Evolutionary conservation across 2,888 invertebrate genomes (phyloP), one percentile per base, ranked within the genome.

Genomic region (Leucophora obtusa): DNA sequence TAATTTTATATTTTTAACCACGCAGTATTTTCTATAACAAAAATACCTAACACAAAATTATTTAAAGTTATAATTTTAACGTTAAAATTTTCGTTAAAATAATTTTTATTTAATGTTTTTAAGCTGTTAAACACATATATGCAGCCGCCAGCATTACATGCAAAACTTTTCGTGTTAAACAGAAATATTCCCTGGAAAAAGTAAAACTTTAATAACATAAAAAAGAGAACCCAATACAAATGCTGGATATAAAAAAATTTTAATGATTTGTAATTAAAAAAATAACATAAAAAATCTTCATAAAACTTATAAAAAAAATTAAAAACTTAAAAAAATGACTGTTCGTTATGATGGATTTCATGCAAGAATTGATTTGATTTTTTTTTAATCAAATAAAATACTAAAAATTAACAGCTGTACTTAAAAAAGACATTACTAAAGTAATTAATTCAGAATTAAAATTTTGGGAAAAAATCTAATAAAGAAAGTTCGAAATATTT

Each of bases 91-190:
- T 38, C 14, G 2, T 38, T 38, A 11, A 28, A 28, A 28, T 6
- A 10, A 11, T 11, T 38, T 2, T 38, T 38, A 0, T 38, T 47
- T 43, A 80, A 66, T 79, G n/a, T 79, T 80, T 66, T 33, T 72
- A 86, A 83, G 83, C 83, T 83, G 81, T 85, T 84, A 83, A 82
- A 85, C 84, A 84, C 70, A 72, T 43, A 85, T 86, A 87, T 87
- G 89, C 87, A 86, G 87, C 89, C 89, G 89, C 88, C 89, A 89
- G 88, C 87, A 87, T 87, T 86, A 84, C 89, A 89, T 89, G 89
- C 89, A 89, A 85, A 83, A 85, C 17, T 14, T 38, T 24, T 50
- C 38, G 18, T 10, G 14, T 17, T 17, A 60, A 15, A 54, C 0
- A 66, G 3, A 58, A 56, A 56, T 35, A 17, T n/a, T 53, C 43